phyloP scores from a whole-genome alignment of 2,797 vertebrate genomes.

The Trichosurus vulpecula region DNA sequence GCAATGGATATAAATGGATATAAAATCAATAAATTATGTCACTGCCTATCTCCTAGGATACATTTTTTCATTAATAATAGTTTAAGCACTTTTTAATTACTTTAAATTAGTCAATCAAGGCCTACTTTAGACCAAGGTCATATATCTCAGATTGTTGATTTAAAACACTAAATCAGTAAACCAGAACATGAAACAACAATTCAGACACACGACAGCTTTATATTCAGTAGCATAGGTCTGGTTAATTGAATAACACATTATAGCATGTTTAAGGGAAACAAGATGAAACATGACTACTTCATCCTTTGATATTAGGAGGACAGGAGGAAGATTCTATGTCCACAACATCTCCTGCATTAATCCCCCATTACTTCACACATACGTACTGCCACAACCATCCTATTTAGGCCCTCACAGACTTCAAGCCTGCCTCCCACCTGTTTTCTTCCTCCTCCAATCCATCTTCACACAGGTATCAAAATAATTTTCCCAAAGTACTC shows the following conservation, averaged over 20 bases:
- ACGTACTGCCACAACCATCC: no score
- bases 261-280: constrained; percentile 57
- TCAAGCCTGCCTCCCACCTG: no score
- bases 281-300: constrained; percentile 43
- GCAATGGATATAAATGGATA: constrained; percentile 75
- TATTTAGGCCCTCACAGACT: no score
- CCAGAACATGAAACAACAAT: constrained; percentile 79
- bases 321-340: neutral
- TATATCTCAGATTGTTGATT: constrained; percentile 86
- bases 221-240: constrained; percentile 51
- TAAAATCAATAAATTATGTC: constrained; percentile 82
- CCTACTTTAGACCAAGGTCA: constrained; percentile 86
- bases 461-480: no score
- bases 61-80: constrained; percentile 85
- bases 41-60: constrained; percentile 76
- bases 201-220: constrained; percentile 83
- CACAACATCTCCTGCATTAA: no score
- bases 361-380: no score
- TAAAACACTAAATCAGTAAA: constrained; percentile 80
- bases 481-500: no score
- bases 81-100: constrained; percentile 82
- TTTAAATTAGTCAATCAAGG: constrained; percentile 90
- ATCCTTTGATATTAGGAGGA: constrained; percentile 52
- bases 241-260: constrained; percentile 78
- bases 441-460: no score